phyloP scores from a whole-genome alignment of 2,113 vertebrate species.

The Amblyornis subalaris region DNA sequence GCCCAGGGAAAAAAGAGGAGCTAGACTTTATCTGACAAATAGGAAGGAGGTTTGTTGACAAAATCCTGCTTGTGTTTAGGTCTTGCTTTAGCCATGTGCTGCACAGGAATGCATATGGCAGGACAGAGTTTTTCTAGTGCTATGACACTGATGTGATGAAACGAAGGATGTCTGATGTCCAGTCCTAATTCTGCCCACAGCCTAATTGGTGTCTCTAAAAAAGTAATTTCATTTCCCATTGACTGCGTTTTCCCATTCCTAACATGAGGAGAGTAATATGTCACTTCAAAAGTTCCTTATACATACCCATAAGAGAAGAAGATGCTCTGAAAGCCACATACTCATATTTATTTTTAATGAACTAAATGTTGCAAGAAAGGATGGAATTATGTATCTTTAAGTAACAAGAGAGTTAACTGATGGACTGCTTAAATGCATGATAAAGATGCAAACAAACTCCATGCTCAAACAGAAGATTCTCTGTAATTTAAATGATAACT shows the following conservation, averaged over 20 bases:
- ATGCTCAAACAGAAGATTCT: neutral
- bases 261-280: neutral
- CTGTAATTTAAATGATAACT: neutral
- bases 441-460: neutral
- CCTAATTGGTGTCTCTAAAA: neutral
- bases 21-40: neutral
- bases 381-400: neutral
- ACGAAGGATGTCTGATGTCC: neutral
- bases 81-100: neutral
- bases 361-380: neutral
- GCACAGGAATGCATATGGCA: accelerated
- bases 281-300: neutral
- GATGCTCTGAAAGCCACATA: neutral
- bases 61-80: neutral
- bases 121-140: neutral
- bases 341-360: neutral
- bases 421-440: neutral
- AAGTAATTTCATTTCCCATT: neutral
- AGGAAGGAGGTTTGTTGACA: neutral
- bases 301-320: neutral
- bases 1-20: neutral
- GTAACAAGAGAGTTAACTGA: neutral
- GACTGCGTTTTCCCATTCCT: neutral
- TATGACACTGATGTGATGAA: neutral
- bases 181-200: neutral